Base-by-base conservation (phyloP, 2,888 invertebrate species). In the Drosophila affinis region DNA sequence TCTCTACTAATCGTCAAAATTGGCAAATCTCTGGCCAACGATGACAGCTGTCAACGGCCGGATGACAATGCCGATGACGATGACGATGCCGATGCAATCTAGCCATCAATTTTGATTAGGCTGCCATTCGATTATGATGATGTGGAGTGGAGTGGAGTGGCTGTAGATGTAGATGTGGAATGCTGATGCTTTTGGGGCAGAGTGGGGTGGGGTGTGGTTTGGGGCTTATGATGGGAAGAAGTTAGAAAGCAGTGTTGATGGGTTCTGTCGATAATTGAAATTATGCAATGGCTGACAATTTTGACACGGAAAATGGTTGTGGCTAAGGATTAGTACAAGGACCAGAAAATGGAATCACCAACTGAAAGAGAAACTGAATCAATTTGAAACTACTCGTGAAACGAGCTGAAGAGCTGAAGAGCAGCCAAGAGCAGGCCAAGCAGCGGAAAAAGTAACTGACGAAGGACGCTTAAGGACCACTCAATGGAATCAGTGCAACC, bases 51-150 rank as follows among this genome's bases (percentile, higher is more conserved):
- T 85, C 87, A 85, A 55, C 65, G 65, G n/a, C 44, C 51, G 48
- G 39, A 61, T 62, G 64, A 49, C 61, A 57, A 72, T 54, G 63
- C 53, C 14, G 52, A 59, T 73, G 73, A 47, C 14, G 47, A 59
- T 72, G 72, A 74, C 39, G 39, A 39, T n/a, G 63, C 53, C 72
- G 52, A 59, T 72, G 72, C 72, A 65, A 74, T 72, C 67, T 74
- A 65, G 34, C 74, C 78, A 78, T 83, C 88, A 88, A 86, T 83
- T 88, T 76, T 86, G 86, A 83, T 83, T 83, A 83, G 80, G 54
- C 64, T 27, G 44, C 52, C 64, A 39, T 29, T 44, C 45, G 51
- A 56, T 63, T 17, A 51, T 46, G 45, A 44, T 21, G 62, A 57
- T 54, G 49, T 3, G 46, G 55, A 52, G 17, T 18, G n/a, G 21